Evolutionary conservation across 2,113 vertebrate species (phyloP), one percentile per base, ranked within the genome.

Genomic region (Corythornis madagascariensis): DNA sequence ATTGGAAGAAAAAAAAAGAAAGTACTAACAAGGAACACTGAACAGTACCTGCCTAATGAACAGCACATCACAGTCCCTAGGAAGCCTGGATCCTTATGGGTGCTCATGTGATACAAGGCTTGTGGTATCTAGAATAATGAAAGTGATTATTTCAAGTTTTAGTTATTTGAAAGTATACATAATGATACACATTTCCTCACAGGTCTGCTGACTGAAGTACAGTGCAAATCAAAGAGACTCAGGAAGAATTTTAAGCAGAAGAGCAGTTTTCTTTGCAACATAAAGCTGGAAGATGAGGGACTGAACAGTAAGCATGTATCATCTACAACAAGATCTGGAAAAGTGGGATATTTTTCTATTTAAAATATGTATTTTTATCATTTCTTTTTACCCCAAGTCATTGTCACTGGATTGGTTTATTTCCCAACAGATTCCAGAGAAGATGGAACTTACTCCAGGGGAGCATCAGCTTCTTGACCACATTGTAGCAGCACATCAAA

Each of bases 161-260:
- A 63, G 63, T 69, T 50, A 78, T 76, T 75, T 71, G 4, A 48
- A 77, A 78, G 63, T 53, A 18, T 50, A 47, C 4, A 3, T 73
- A 77, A 7, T 97, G 56, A 95, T 69, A 53, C 56, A n/a, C 17
- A 38, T 25, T 75, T 67, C 35, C 38, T 92, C 28, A 9, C 88
- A 98, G 99, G 98, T 95, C 98, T 99, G 91, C 97, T 99, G 94
- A 99, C 99, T 19, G 99, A 99, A 97, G 98, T 99, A 53, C 99
- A 99, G 91, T 99, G 99, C 94, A 99, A 99, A 85, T 99, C 99
- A 84, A 99, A 99, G 93, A 97, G 98, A 47, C 98, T 99, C 85
- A 97, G 98, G 94, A 99, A 99, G 97, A 99, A 98, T 82, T 96
- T 98, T 52, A 99, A 98, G 92, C 97, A 97, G 93, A 98, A 96